Percentiles rank a stretch among this genome's conserved stretches.
These are phyloP conservation scores for Siphamia tubifer DNA, from an alignment of 2,113 vertebrate species.

Conservation along the genomic window DNA sequence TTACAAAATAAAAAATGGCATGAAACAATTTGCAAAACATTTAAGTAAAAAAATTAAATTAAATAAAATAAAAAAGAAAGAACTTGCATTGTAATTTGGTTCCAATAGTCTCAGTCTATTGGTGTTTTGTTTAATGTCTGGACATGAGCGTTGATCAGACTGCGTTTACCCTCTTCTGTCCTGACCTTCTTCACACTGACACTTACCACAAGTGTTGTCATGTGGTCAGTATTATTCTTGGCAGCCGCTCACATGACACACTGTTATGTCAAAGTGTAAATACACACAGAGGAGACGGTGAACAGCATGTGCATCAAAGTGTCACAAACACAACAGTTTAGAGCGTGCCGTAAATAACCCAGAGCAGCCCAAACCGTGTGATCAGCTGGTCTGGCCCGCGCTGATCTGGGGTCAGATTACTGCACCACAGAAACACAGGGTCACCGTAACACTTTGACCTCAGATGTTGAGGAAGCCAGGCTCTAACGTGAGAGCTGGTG, in stretches of 20 bases:
- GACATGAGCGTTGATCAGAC: background rate
- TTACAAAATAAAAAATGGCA: no score
- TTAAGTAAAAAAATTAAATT: no score
- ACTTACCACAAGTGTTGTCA: background rate
- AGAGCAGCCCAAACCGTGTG: background rate
- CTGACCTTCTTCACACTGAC: constrained; percentile 8
- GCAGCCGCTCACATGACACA: constrained; percentile 20
- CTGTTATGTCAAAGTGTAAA: background rate
- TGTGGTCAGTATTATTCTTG: constrained; percentile 33
- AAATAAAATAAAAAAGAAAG: no score
- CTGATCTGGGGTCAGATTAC: constrained; percentile 9
- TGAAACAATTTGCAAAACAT: no score
- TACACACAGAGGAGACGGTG: background rate
- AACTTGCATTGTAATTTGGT: no score
- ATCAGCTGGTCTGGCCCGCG: background rate
- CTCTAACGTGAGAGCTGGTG: background rate
- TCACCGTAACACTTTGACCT: background rate
- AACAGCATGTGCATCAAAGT: background rate
- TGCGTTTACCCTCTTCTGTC: background rate
- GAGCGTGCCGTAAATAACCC: constrained; percentile 2
- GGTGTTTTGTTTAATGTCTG: no score
- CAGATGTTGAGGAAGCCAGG: background rate
- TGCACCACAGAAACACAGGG: background rate
- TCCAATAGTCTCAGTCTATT: no score
- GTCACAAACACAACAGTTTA: constrained; percentile 16